A percentile compares a stretch with the other conserved stretches of the same genome.
Evolutionary conservation across 2,888 invertebrate species (phyloP).

Genomic region (Lycocerus yunnanus): DNA sequence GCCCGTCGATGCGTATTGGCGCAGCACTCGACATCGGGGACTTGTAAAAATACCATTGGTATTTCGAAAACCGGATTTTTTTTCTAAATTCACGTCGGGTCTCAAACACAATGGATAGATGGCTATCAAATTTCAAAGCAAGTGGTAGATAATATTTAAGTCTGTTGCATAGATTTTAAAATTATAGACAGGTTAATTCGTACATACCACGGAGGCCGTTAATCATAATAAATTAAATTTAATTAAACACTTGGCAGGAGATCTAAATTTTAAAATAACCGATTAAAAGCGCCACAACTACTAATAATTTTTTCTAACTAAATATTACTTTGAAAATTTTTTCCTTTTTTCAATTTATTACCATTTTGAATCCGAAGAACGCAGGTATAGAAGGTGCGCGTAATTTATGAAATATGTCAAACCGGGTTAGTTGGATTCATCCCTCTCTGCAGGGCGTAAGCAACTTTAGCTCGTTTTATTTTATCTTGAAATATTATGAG

Average conservation of each 20-base stretch:
- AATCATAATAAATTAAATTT: slow-evolving; percentile 6
- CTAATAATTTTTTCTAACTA: neutral
- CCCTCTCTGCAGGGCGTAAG: slow-evolving; percentile 32
- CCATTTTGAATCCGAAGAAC: neutral
- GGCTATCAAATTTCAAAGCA: slow-evolving; percentile 38
- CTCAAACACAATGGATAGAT: slow-evolving; percentile 34
- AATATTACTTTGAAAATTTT: neutral
- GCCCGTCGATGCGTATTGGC: neutral
- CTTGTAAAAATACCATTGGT: neutral
- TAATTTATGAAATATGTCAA: slow-evolving; percentile 35
- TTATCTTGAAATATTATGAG: neutral
- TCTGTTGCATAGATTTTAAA: slow-evolving; percentile 21
- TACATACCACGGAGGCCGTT: slow-evolving; percentile 1
- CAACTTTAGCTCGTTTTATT: slow-evolving; percentile 18
- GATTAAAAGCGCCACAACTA: neutral
- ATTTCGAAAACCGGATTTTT: slow-evolving; percentile 38
- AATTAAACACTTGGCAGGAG: slow-evolving; percentile 3
- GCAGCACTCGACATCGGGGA: slow-evolving; percentile 18
- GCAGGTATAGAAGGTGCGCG: neutral
- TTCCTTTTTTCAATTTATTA: neutral
- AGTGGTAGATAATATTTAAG: slow-evolving; percentile 38
- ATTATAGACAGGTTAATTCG: slow-evolving; percentile 15
- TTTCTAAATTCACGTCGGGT: slow-evolving; percentile 38
- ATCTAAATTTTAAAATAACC: slow-evolving; percentile 1
- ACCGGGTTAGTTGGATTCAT: slow-evolving; percentile 32